A percentile compares a stretch with the other conserved stretches of the same genome.
These are phyloP conservation scores for Dendrolimus kikuchii DNA, from an alignment of 1,140 invertebrate species.

Conservation along the genomic window DNA sequence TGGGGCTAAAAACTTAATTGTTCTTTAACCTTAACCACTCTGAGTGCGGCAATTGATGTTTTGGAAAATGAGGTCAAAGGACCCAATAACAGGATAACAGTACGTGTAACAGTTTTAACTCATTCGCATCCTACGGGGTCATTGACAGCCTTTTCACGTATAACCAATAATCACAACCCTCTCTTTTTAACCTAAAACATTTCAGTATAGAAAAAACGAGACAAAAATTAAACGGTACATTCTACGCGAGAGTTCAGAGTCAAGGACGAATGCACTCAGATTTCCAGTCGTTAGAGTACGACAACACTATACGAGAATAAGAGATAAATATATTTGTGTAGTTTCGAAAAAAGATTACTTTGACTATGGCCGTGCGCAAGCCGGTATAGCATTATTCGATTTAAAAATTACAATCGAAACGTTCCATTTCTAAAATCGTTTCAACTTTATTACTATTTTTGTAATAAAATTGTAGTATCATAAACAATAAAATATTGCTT, in stretches of 20 bases:
- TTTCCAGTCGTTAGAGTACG: conserved; percentile 20
- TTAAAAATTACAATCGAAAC: conserved; percentile 16
- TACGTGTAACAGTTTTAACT: conserved; percentile 24
- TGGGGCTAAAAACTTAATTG: too few species aligned
- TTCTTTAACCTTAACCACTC: too few species aligned
- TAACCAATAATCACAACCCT: conserved; percentile 41
- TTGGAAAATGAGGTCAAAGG: conserved; percentile 38
- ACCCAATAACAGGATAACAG: conserved; percentile 44
- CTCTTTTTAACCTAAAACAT: conserved; percentile 24
- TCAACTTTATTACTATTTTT: background rate
- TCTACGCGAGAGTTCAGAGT: conserved; percentile 34
- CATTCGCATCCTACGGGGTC: conserved; percentile 57
- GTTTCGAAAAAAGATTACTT: conserved; percentile 37
- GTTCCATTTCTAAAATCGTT: conserved; percentile 2
- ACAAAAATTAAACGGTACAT: conserved; percentile 51
- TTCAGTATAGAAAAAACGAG: conserved; percentile 21
- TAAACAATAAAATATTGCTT: too few species aligned
- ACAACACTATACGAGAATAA: conserved; percentile 11
- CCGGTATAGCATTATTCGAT: conserved; percentile 19
- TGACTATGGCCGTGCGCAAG: conserved; percentile 39
- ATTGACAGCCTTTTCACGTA: conserved; percentile 55
- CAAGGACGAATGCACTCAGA: conserved; percentile 55
- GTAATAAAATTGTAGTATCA: too few species aligned
- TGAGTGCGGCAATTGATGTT: too few species aligned
- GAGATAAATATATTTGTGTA: conserved; percentile 25